Base-by-base conservation (phyloP, 2,113 vertebrate genomes). In the Callaeas wilsoni region DNA sequence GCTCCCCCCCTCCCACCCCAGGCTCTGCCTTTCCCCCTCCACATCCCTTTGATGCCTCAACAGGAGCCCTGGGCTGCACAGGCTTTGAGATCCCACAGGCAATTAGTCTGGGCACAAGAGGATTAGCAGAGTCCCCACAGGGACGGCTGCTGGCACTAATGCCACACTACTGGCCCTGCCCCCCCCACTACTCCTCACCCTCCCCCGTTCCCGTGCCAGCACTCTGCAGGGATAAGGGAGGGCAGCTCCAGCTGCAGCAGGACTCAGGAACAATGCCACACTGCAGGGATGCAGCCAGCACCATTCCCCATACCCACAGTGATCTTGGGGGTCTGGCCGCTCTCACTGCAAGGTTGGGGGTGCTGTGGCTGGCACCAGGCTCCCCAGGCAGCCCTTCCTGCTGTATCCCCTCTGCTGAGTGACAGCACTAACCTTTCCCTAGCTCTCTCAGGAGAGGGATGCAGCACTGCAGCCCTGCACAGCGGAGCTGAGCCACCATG, bases 351-450 rank as follows among this genome's bases (percentile, higher is more conserved):
- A 73, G 30, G 56, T 41, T 88, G 41, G 12, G 10, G 29, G 14
- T 35, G 80, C 64, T 92, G 67, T 13, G 1, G 37, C 41, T 1
- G 3, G 46, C 3, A 5, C 10, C 9, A 12, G 37, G 55, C 35
- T 62, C 62, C 57, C 62, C 5, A 0, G 18, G 57, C 35, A 93
- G 67, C 67, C 32, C 70, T 68, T 57, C 25, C 59, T 1, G 1
- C 84, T 60, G 56, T 56, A 64, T 59, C 30, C 39, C 32, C 4
- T 46, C 81, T 56, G 73, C 62, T 96, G 90, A 93, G 47, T 93
- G 93, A 93, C 82, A 96, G 93, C 69, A 27, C 32, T 96, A 89
- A 97, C 90, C 97, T 96, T 89, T 92, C 41, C 47, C 37, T 29
- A 55, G 67, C 46, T 84, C 77, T 46, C 78, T 9, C 0, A 1